Evolutionary conservation across 30 jellyfish, hydroid and myxozoan genomes (phyloP).

Genomic region (Mastigias papua): DNA sequence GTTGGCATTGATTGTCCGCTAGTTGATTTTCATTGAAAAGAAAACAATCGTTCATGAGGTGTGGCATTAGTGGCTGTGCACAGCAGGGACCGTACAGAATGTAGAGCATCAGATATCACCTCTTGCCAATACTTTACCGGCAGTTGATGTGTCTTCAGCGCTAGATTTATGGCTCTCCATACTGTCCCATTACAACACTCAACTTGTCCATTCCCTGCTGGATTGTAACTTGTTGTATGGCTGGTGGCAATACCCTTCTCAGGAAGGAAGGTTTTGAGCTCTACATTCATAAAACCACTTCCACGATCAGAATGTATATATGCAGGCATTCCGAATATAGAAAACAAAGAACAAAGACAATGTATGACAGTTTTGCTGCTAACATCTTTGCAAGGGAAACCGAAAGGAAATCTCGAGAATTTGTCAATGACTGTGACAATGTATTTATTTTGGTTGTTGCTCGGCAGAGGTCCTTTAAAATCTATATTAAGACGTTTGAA

Average conservation of each 20-base stretch:
- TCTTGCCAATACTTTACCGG: slow-evolving; percentile 54
- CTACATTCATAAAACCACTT: slow-evolving; percentile 29
- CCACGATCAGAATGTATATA: slow-evolving; percentile 68
- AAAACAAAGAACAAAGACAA: slow-evolving; percentile 45
- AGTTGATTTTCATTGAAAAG: slow-evolving; percentile 51
- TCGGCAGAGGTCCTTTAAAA: too few relatives aligned
- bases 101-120: slow-evolving; percentile 81
- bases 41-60: slow-evolving; percentile 83
- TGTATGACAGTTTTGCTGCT: too few relatives aligned
- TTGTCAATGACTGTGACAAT: too few relatives aligned
- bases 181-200: slow-evolving; percentile 80
- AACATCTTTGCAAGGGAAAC: too few relatives aligned
- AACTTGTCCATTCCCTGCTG: slow-evolving; percentile 78
- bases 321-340: slow-evolving; percentile 73
- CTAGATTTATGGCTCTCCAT: slow-evolving; percentile 72
- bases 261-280: slow-evolving; percentile 30
- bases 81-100: slow-evolving; percentile 76
- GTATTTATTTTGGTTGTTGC: too few relatives aligned
- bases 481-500: too few relatives aligned
- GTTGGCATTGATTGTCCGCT: slow-evolving; percentile 60
- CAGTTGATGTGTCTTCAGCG: slow-evolving; percentile 60
- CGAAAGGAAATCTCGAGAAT: too few relatives aligned
- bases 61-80: slow-evolving; percentile 85
- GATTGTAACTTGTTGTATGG: slow-evolving; percentile 65
- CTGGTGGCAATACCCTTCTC: slow-evolving; percentile 53